A percentile compares a stretch with the other conserved stretches of the same genome.
Conservation (phyloP, 2,113 vertebrate genomes). For the Pyxicephalus adspersus region DNA sequence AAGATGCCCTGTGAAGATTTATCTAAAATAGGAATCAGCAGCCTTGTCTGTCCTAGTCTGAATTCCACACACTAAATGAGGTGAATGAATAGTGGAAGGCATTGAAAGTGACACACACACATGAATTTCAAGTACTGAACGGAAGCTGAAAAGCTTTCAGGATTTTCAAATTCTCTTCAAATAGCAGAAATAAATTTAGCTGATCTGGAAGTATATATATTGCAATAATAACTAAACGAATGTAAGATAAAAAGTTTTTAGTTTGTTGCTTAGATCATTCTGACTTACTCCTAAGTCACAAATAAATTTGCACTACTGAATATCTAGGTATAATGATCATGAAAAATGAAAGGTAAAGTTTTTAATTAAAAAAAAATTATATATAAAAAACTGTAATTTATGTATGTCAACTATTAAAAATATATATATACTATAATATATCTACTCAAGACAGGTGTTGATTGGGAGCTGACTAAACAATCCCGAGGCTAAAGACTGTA, state of each 20-base stretch:
- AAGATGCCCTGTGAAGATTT: slow-evolving; percentile 38
- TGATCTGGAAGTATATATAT: slow-evolving; percentile 9
- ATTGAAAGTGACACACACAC: slow-evolving; percentile 36
- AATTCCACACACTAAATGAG: slow-evolving; percentile 46
- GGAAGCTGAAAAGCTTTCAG: neutral
- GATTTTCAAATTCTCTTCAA: slow-evolving; percentile 39
- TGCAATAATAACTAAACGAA: slow-evolving; percentile 5
- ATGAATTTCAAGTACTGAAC: slow-evolving; percentile 30
- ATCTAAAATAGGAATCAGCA: slow-evolving; percentile 57
- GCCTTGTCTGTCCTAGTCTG: slow-evolving; percentile 19
- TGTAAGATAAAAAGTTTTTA: neutral
- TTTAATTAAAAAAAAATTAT: no score
- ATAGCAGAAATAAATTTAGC: slow-evolving; percentile 25
- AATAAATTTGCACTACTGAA: no score
- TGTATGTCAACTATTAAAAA: no score
- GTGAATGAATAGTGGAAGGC: slow-evolving; percentile 2
- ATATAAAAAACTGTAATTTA: no score
- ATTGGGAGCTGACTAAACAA: no score
- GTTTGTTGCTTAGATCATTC: neutral
- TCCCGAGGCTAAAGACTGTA: no score
- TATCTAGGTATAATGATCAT: no score
- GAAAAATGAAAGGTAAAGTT: no score
- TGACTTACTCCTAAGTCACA: no score
- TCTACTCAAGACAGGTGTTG: no score
- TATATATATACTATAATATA: no score